phyloP scores from a whole-genome alignment of 1,140 invertebrate genomes.

The Thereuonema tuberculata region DNA sequence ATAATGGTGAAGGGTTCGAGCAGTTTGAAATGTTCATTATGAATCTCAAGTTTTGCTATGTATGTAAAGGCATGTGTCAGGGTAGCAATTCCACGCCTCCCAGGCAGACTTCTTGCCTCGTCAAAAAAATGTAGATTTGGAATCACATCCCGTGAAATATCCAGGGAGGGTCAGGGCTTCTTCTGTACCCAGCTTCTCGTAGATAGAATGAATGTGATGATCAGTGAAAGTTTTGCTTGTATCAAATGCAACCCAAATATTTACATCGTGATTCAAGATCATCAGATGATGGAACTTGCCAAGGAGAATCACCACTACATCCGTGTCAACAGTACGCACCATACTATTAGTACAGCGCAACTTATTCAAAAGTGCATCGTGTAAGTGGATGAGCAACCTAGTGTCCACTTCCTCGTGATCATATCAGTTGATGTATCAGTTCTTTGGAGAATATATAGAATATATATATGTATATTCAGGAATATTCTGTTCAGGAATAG shows the following conservation, averaged over 20 bases:
- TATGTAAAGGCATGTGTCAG: background rate
- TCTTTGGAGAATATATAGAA: too few species aligned
- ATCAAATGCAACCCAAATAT: background rate
- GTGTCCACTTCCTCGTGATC: too few species aligned
- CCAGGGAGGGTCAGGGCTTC: background rate
- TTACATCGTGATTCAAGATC: background rate
- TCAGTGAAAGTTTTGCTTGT: background rate
- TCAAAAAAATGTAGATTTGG: background rate
- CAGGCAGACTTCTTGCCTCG: too few species aligned
- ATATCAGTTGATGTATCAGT: too few species aligned
- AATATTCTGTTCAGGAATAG: too few species aligned
- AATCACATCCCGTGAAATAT: background rate
- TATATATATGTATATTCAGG: too few species aligned
- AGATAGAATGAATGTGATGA: background rate
- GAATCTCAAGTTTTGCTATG: background rate
- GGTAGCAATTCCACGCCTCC: background rate
- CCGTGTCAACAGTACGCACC: background rate
- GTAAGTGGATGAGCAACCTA: too few species aligned
- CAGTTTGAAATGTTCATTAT: background rate
- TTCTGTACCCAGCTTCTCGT: background rate
- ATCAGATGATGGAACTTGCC: background rate
- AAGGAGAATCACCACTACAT: background rate
- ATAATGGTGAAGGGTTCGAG: background rate
- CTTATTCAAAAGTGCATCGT: too few species aligned
- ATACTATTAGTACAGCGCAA: too few species aligned